phyloP scores from a whole-genome alignment of 1,140 invertebrate genomes.

The Pteromalus puparum region DNA sequence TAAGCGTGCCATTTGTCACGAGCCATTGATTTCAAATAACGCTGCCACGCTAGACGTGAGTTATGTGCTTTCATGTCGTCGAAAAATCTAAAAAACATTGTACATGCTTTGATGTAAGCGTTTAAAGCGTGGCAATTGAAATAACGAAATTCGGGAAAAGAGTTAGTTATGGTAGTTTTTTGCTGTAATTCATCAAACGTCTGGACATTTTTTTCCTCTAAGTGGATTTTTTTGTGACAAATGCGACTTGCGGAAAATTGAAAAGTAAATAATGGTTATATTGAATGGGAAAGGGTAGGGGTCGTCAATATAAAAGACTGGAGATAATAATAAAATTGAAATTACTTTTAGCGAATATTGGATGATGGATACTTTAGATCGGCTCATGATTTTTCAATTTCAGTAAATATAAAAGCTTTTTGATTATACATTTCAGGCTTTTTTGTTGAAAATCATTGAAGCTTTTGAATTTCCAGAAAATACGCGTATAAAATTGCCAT shows the following conservation, averaged over 20 bases:
- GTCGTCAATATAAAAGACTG: too few species aligned
- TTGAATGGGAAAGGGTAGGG: background rate
- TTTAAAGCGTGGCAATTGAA: constrained; percentile 42
- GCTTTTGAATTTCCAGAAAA: too few species aligned
- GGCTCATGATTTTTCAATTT: background rate
- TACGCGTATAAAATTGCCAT: background rate
- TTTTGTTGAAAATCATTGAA: too few species aligned
- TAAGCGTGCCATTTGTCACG: constrained; percentile 52
- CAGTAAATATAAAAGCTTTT: constrained; percentile 5
- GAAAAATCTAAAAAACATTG: constrained; percentile 46
- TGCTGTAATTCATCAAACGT: background rate
- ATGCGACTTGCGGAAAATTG: constrained; percentile 35
- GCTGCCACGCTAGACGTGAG: constrained; percentile 8
- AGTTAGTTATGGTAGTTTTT: background rate
- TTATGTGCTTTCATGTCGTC: constrained; percentile 14
- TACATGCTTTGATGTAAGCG: constrained; percentile 1
- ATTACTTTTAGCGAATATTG: too few species aligned
- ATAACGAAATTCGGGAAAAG: constrained; percentile 45
- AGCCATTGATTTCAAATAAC: constrained; percentile 51
- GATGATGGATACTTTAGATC: too few species aligned
- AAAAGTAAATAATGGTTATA: background rate
- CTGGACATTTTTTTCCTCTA: background rate
- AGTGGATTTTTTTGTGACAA: background rate
- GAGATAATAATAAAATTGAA: too few species aligned
- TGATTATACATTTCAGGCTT: too few species aligned